Evolutionary conservation across 2,113 vertebrate species (phyloP).

Genomic region (Coreoperca whiteheadi): DNA sequence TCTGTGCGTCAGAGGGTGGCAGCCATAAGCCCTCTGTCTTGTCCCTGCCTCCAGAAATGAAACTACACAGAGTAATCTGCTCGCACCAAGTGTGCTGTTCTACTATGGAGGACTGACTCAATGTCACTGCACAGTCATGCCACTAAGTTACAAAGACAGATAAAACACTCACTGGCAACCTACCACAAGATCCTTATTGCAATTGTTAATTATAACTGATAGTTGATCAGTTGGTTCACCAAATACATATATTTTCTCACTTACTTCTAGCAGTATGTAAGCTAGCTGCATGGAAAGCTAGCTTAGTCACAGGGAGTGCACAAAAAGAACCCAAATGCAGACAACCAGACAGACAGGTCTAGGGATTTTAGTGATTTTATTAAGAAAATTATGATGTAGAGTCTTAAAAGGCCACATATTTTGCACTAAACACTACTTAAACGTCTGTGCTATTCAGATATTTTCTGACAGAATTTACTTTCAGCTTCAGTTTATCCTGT

Average conservation of each 20-base stretch:
- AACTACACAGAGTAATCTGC: slow-evolving; percentile 40
- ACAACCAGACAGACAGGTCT: not conserved
- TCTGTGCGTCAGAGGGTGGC: slow-evolving; percentile 74
- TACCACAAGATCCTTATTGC: not conserved
- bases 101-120: slow-evolving; percentile 18
- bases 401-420: too few relatives aligned
- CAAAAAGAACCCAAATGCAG: not conserved
- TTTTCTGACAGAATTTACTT: too few relatives aligned
- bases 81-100: not conserved
- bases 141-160: not conserved
- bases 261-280: not conserved
- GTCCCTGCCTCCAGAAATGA: slow-evolving; percentile 43
- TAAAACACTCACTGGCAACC: not conserved
- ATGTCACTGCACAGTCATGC: slow-evolving; percentile 29
- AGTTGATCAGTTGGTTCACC: not conserved
- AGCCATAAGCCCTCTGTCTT: slow-evolving; percentile 27
- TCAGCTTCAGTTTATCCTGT: too few relatives aligned
- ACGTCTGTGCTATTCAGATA: too few relatives aligned
- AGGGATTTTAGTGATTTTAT: not conserved
- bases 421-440: too few relatives aligned
- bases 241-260: not conserved
- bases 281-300: too few relatives aligned
- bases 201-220: not conserved
- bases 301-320: too few relatives aligned
- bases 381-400: not conserved